Percentiles rank a stretch among this genome's conserved stretches.
Conservation (phyloP, 2,888 invertebrate genomes). For the Masnerella sp. region DNA sequence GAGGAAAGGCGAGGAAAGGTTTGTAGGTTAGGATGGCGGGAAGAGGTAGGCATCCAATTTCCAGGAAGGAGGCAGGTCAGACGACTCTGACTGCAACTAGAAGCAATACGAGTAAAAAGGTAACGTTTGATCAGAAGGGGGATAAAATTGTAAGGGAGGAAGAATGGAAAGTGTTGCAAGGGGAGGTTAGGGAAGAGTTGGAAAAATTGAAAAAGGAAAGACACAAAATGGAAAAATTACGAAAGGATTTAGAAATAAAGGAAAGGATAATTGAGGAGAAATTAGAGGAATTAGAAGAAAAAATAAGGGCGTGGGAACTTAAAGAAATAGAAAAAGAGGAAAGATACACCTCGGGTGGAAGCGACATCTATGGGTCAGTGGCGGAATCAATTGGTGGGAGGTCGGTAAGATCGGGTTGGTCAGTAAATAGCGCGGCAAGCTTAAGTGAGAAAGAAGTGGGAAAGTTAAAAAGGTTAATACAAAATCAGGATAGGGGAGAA, state of each 20-base stretch:
- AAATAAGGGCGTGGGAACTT: background rate
- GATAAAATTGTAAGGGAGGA: too few relatives aligned
- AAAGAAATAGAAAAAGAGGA: background rate
- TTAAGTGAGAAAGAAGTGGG: conserved; percentile 7
- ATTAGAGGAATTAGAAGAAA: background rate
- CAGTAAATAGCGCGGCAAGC: too few relatives aligned
- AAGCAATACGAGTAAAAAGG: too few relatives aligned
- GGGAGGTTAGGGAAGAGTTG: conserved; percentile 1
- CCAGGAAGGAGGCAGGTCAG: too few relatives aligned
- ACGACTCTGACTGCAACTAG: too few relatives aligned
- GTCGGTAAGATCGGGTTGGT: conserved; percentile 15
- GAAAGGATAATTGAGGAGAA: conserved; percentile 1
- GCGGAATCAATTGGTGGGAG: background rate
- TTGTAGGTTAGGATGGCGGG: too few relatives aligned
- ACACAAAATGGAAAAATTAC: conserved; percentile 12
- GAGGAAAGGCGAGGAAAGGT: too few relatives aligned
- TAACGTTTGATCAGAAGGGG: too few relatives aligned
- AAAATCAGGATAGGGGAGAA: conserved; percentile 8
- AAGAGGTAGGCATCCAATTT: too few relatives aligned
- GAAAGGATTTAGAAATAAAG: background rate
- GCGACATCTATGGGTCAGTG: background rate
- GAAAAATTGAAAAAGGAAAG: background rate
- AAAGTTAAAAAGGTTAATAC: conserved; percentile 12
- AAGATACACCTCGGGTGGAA: background rate
- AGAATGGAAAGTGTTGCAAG: background rate